Base-by-base conservation (phyloP, 2,888 invertebrate species). In the Acleris laterana region DNA sequence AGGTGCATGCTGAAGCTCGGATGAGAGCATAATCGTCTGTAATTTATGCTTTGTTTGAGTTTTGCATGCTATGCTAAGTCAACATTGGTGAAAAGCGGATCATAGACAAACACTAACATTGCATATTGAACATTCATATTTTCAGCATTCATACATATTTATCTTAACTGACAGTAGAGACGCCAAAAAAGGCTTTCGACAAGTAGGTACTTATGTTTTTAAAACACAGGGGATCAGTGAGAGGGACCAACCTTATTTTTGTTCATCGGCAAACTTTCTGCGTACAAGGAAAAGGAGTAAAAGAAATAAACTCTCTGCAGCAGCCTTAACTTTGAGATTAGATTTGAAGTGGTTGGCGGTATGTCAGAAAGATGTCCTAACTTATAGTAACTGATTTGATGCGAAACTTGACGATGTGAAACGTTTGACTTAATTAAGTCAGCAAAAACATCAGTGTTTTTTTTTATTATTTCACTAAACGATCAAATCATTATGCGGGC, bases 11-110 rank as follows among this genome's bases (percentile, higher is more conserved):
- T 50, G 42, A 42, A 25, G 60, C 55, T 51, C 60, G 46, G 42
- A 51, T 65, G 56, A 20, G 56, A 51, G 65, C 22, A 51, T 66
- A 66, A 61, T 62, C 66, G 62, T 48, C 62, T 48, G 38, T 56
- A 57, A 66, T 66, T 61, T 66, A 57, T 56, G 66, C 38, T 62
- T 57, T 62, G 66, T 57, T 62, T 62, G 62, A 25, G 51, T 48
- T 48, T 52, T 44, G 59, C 51, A 56, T 28, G 16, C 50, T 56
- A 46, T 50, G 55, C 20, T 32, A 46, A 55, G 50, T 56, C 65
- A 65, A 61, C 55, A 60, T 20, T 49, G 53, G 52, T 59, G 44
- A 56, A 56, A 57, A 22, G 51, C 62, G 51, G 44, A 57, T 57
- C 46, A 61, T 9, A 52, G 22, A 32, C 46, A 11, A 57, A 38